phyloP scores from a whole-genome alignment of 2,888 invertebrate genomes.

The Bursaphelenchus okinawaensis region DNA sequence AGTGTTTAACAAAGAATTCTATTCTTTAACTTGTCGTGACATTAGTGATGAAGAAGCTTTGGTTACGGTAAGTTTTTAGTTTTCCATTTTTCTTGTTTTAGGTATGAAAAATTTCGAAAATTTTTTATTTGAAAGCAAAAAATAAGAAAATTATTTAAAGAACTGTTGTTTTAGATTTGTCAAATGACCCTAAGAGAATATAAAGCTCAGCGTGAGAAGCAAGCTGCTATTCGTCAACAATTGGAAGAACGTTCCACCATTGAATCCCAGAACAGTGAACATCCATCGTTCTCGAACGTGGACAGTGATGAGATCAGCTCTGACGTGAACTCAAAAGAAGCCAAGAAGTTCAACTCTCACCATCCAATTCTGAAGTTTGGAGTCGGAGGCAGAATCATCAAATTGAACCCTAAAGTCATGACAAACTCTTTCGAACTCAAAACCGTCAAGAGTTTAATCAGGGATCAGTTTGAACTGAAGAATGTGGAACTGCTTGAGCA shows the following conservation, averaged over 20 bases:
- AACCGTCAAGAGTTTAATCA: conserved; percentile 26
- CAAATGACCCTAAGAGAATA: conserved; percentile 35
- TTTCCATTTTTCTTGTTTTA: conserved; percentile 2
- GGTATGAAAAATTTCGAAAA: neutral
- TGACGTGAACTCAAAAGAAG: conserved; percentile 23
- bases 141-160: too few relatives aligned
- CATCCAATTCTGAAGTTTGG: conserved; percentile 26
- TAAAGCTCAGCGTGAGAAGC: conserved; percentile 28
- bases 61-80: conserved; percentile 26
- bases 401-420: conserved; percentile 23
- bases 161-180: conserved; percentile 37
- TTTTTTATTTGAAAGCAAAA: too few relatives aligned
- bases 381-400: conserved; percentile 24
- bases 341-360: conserved; percentile 25
- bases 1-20: conserved; percentile 44
- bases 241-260: conserved; percentile 41
- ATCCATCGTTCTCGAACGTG: conserved; percentile 10
- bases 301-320: conserved; percentile 16
- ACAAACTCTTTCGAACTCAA: conserved; percentile 23
- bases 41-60: conserved; percentile 34
- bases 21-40: conserved; percentile 27
- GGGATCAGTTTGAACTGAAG: conserved; percentile 12
- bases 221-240: conserved; percentile 34
- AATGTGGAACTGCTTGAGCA: conserved; percentile 28
- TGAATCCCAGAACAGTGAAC: neutral